Base-by-base conservation (phyloP, 2,113 vertebrate genomes). In the Passerina amoena region DNA sequence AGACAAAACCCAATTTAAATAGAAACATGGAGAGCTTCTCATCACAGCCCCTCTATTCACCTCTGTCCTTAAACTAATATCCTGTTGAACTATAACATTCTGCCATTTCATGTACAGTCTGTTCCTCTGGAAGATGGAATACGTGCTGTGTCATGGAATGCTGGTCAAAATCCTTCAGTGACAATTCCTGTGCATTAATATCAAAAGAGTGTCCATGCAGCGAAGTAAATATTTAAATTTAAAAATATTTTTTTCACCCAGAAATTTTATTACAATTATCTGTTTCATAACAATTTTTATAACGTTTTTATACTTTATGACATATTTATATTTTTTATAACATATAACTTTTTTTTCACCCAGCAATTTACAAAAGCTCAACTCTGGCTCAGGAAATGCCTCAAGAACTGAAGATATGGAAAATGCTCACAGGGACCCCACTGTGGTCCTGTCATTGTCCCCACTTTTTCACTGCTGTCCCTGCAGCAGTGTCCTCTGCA, bases 191-290 rank as follows among this genome's bases (percentile, higher is more conserved):
- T 17, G 14, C 8, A 8, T 38, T 10, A 50, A 69, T 2, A 59
- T 6, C 45, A 64, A 60, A 78, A 11, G 2, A 33, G 6, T 35
- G 50, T 42, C 33, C 6, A 1, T 17, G 23, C 14, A 24, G 22
- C 24, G 19, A 72, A 72, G 59, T 15, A 59, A 76, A 84, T 42
- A 75, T 22, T 54, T 37, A 31, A 42, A 63, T 48, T 22, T 12
- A 28, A 66, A 31, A 0, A 0, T 14, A 2, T 42, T 44, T 57
- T 23, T 28, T 4, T 8, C 24, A n/a, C 17, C 4, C 23, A 48
- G 18, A 25, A 12, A 47, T 12, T 23, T 23, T 12, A 47, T 47
- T 47, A 12, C 45, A 23, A 47, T 23, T 47, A 23, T 47, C 22
- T 47, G 45, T 23, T 47, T 47, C 45, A 23, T 22, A 47, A 47